Evolutionary conservation across 2,113 vertebrate genomes (phyloP), one percentile per base, ranked within the genome.

Genomic region (Crypturellus undulatus): DNA sequence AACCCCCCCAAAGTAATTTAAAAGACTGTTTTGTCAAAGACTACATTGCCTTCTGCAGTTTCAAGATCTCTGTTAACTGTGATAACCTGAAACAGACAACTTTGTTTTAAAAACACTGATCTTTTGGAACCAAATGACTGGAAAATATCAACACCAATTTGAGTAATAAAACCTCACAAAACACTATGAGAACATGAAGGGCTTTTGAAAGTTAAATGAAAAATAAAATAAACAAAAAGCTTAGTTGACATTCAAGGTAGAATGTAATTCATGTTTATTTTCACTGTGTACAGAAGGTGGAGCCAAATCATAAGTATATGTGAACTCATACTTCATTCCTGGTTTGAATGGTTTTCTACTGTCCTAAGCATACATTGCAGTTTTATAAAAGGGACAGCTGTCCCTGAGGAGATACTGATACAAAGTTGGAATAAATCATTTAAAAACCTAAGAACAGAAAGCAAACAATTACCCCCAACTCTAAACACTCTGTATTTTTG

Each of bases 261-360:
- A 78, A 38, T 67, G 79, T 89, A 90, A 77, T 59, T 94, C 91
- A 87, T 86, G 92, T 94, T 97, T 93, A 94, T 98, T 97, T 96
- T 96, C 96, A 91, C 79, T 97, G 82, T 86, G 96, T 94, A 97
- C 98, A 98, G 98, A 97, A 98, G 98, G 95, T 97, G 98, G 98
- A 96, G 97, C 98, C 97, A 98, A 98, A 96, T 96, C 97, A 96
- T 87, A 97, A 96, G 93, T 95, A 98, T 98, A 87, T 84, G 68
- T 84, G 77, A 76, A 62, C 47, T 87, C 84, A 60, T 40, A 49
- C 10, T 91, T 90, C 69, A 77, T 22, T 94, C 67, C 78, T 80
- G 86, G 1, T 60, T 82, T 65, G 42, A 88, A 51, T 47, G 34
- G n/a, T 84, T 78, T 79, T 56, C 58, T 19, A 52, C 6, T 56